phyloP scores from a whole-genome alignment of 2,113 vertebrate species.

The Rhea pennata region DNA sequence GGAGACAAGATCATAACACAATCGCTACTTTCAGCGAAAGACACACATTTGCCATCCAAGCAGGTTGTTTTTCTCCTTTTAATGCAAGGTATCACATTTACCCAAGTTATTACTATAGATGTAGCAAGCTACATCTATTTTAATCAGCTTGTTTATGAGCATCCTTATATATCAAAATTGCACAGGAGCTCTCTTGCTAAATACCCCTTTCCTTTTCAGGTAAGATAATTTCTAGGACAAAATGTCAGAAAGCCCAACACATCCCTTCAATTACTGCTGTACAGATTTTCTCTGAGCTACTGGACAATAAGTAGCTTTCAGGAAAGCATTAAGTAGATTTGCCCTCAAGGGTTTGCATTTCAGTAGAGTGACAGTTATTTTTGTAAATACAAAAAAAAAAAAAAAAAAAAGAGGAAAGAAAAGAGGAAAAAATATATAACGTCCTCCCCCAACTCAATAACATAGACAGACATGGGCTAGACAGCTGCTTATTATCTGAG shows the following conservation, averaged over 20 bases:
- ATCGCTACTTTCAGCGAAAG: not conserved
- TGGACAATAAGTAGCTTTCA: constrained; percentile 73
- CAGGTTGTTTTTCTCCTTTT: not conserved
- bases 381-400: constrained; percentile 52
- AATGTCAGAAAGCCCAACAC: constrained; percentile 36
- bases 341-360: constrained; percentile 75
- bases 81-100: not conserved
- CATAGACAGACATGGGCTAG: constrained; percentile 35
- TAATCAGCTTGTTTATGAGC: constrained; percentile 34
- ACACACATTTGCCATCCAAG: constrained; percentile 19
- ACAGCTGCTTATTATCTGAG: constrained; percentile 67
- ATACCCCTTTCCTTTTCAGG: constrained; percentile 23
- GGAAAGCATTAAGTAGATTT: constrained; percentile 76
- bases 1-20: constrained; percentile 45
- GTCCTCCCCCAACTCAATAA: constrained; percentile 25
- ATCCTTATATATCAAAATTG: constrained; percentile 9
- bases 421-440: not conserved
- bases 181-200: constrained; percentile 27
- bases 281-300: constrained; percentile 68
- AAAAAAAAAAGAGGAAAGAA: not conserved
- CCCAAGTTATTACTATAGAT: not conserved
- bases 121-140: constrained; percentile 19
- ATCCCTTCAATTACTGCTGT: constrained; percentile 58
- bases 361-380: constrained; percentile 74
- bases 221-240: constrained; percentile 57